A percentile compares a stretch with the other conserved stretches of the same genome.
These are phyloP conservation scores for Atractosteus spatula DNA, from an alignment of 2,113 vertebrate genomes.

Conservation along the genomic window DNA sequence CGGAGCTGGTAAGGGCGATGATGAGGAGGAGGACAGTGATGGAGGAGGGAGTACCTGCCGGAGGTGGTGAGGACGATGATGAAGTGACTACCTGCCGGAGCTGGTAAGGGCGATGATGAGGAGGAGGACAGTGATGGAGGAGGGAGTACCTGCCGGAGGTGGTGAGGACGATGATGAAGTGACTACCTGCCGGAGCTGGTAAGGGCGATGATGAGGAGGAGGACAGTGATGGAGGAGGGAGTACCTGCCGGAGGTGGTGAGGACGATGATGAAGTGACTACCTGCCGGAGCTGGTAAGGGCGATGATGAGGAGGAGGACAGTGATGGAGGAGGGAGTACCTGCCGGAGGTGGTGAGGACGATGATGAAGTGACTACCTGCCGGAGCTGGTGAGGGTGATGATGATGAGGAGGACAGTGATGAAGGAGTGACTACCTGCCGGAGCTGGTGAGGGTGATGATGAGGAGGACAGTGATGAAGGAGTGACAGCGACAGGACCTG, in stretches of 20 bases:
- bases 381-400: background rate
- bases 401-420: background rate
- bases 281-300: too few species aligned
- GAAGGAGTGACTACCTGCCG: conserved; percentile 46
- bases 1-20: background rate
- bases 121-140: background rate
- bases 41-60: conserved; percentile 46
- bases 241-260: conserved; percentile 68
- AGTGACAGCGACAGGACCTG: too few species aligned
- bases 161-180: conserved; percentile 82
- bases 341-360: conserved; percentile 70
- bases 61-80: conserved; percentile 77
- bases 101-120: background rate
- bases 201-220: background rate
- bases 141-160: conserved; percentile 54
- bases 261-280: too few species aligned
- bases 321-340: conserved; percentile 37
- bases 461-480: too few species aligned
- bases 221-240: background rate
- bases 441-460: conserved; percentile 77
- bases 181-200: too few species aligned
- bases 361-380: too few species aligned
- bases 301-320: conserved; percentile 1
- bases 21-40: background rate
- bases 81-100: too few species aligned